phyloP scores from a whole-genome alignment of 2,797 vertebrate species.

The Triplophysa yarkandensis region DNA sequence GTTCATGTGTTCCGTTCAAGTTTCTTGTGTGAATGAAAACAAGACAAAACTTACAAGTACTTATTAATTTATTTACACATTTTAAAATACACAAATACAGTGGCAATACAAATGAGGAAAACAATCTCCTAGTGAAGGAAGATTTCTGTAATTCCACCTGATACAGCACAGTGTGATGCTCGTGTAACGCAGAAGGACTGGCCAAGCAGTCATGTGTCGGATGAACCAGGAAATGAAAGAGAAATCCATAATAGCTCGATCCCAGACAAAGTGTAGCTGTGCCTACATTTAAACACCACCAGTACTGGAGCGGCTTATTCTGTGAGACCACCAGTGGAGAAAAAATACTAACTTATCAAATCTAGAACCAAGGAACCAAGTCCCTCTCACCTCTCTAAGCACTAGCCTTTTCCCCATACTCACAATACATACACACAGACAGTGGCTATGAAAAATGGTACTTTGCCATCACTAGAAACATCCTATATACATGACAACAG shows the following conservation, averaged over 20 bases:
- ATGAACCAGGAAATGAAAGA: slow-evolving; percentile 55
- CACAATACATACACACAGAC: slow-evolving; percentile 49
- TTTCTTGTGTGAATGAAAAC: not conserved
- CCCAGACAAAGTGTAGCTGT: slow-evolving; percentile 61
- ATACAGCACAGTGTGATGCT: slow-evolving; percentile 66
- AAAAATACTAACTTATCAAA: slow-evolving; percentile 52
- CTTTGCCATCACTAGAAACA: slow-evolving; percentile 62
- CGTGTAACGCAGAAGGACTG: slow-evolving; percentile 43
- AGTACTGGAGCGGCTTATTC: slow-evolving; percentile 35
- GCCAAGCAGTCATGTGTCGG: slow-evolving; percentile 50
- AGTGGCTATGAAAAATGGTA: slow-evolving; percentile 50
- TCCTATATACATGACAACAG: slow-evolving; percentile 70
- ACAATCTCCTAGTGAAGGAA: slow-evolving; percentile 64
- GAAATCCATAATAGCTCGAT: slow-evolving; percentile 36
- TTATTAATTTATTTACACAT: slow-evolving; percentile 96
- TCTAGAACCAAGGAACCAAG: slow-evolving; percentile 58
- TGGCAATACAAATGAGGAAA: slow-evolving; percentile 83
- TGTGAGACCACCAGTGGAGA: slow-evolving; percentile 66
- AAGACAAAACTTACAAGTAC: slow-evolving; percentile 76
- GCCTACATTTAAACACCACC: slow-evolving; percentile 46
- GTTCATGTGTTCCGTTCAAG: no score
- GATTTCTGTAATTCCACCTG: slow-evolving; percentile 67
- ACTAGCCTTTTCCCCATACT: slow-evolving; percentile 49
- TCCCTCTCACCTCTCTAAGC: slow-evolving; percentile 59
- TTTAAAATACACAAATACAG: slow-evolving; percentile 92